Percentiles rank a stretch among this genome's conserved stretches.
Evolutionary conservation across 2,797 vertebrate species (phyloP).

Genomic region (Darevskia nairensis): DNA sequence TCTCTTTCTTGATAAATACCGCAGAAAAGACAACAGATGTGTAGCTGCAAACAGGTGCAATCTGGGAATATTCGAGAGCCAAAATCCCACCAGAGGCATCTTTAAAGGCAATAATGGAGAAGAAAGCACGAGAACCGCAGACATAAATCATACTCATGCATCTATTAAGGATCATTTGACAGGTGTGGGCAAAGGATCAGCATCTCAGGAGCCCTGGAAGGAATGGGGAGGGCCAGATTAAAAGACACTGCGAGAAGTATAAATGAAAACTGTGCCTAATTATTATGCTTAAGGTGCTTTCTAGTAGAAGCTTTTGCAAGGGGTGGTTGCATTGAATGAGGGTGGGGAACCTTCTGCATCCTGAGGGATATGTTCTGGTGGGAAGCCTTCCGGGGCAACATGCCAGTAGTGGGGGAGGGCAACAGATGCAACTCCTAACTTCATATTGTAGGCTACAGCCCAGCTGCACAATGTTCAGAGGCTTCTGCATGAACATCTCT

Average conservation of each 20-base stretch:
- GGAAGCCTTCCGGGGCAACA: too few relatives aligned
- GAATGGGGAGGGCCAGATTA: background rate
- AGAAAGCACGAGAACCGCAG: background rate
- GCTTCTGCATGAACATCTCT: too few relatives aligned
- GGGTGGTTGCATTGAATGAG: background rate
- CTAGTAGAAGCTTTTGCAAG: background rate
- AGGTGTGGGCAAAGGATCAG: background rate
- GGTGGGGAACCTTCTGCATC: too few relatives aligned
- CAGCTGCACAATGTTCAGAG: too few relatives aligned
- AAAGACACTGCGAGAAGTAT: background rate
- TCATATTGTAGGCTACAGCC: too few relatives aligned
- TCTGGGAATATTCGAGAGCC: background rate
- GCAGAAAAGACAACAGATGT: background rate
- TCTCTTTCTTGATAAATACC: background rate
- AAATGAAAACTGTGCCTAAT: slow-evolving; percentile 1
- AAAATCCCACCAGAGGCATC: slow-evolving; percentile 3
- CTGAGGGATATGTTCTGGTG: too few relatives aligned
- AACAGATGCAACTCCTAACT: too few relatives aligned
- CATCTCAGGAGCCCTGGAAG: background rate
- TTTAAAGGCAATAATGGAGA: background rate
- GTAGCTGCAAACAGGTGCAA: background rate
- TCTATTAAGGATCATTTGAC: background rate
- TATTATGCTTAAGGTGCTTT: background rate
- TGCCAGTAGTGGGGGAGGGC: too few relatives aligned
- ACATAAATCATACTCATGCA: slow-evolving; percentile 3